phyloP scores from a whole-genome alignment of 1,140 invertebrate genomes.

The Danaus melanippus region DNA sequence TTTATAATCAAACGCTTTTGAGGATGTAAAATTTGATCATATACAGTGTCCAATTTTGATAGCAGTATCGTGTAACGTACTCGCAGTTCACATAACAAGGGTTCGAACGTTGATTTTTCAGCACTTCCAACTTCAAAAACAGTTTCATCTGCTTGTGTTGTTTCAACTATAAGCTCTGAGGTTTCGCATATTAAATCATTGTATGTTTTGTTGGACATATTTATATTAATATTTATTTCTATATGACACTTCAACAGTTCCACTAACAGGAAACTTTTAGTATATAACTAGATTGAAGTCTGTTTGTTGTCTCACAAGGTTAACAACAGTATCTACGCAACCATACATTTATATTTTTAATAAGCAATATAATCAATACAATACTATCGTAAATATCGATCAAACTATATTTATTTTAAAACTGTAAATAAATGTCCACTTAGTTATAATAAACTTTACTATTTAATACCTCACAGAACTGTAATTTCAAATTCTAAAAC shows the following conservation, averaged over 20 bases:
- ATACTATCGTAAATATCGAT: slow-evolving; percentile 3
- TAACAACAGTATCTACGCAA: no score
- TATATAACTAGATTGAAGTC: no score
- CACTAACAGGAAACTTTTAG: no score
- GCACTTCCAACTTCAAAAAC: slow-evolving; percentile 75
- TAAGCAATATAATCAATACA: not conserved
- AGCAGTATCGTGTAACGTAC: slow-evolving; percentile 86
- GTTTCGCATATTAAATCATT: slow-evolving; percentile 78
- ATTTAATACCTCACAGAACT: no score
- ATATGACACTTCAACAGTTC: no score
- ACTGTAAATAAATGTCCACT: no score
- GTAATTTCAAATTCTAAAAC: no score
- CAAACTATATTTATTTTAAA: not conserved
- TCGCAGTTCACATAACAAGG: slow-evolving; percentile 76
- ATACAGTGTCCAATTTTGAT: slow-evolving; percentile 83
- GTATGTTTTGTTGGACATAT: slow-evolving; percentile 83
- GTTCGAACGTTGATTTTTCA: slow-evolving; percentile 75
- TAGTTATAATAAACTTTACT: no score
- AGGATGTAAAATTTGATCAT: slow-evolving; percentile 93
- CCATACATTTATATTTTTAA: no score
- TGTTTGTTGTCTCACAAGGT: no score
- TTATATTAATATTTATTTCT: slow-evolving; percentile 9
- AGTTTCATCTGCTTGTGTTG: slow-evolving; percentile 76
- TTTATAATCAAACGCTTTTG: slow-evolving; percentile 89
- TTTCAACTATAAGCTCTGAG: slow-evolving; percentile 76